A percentile compares a stretch with the other conserved stretches of the same genome.
These are phyloP conservation scores for Lagopus muta DNA, from an alignment of 2,113 vertebrate species.

Conservation along the genomic window DNA sequence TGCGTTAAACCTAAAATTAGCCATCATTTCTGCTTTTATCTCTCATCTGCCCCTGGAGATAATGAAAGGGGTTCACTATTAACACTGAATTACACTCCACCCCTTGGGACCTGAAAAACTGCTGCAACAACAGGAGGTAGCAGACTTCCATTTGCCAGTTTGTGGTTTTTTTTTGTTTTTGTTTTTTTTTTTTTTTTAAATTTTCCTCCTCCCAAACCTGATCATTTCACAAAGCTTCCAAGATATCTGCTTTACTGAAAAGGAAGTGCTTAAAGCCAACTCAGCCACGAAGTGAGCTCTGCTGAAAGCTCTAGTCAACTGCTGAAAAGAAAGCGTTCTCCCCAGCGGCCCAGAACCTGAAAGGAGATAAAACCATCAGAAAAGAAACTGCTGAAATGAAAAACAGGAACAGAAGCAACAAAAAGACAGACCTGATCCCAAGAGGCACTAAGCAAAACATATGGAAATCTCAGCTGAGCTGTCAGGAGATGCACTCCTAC, in stretches of 20 bases:
- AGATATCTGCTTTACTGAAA: neutral
- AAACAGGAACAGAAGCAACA: constrained; percentile 46
- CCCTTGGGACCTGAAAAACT: neutral
- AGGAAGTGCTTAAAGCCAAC: constrained; percentile 26
- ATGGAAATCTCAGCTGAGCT: neutral
- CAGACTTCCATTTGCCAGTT: neutral
- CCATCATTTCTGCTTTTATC: constrained; percentile 22
- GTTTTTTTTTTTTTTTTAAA: too few species aligned
- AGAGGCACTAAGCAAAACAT: constrained; percentile 50
- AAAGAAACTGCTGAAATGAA: constrained; percentile 22
- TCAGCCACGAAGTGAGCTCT: neutral
- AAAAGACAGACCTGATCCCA: neutral
- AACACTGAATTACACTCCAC: neutral
- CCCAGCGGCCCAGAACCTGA: constrained; percentile 17
- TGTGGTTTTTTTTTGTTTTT: too few species aligned
- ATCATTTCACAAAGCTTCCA: neutral
- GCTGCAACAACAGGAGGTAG: neutral
- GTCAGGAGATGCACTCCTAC: neutral
- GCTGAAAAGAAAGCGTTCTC: neutral
- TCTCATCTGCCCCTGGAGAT: constrained; percentile 15
- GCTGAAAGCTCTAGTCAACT: constrained; percentile 26
- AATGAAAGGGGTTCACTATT: constrained; percentile 48
- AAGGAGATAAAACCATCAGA: constrained; percentile 52
- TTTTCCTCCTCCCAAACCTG: neutral
- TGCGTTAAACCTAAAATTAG: neutral